Evolutionary conservation across 2,797 vertebrate genomes (phyloP).

Genomic region (Hoplostethus mediterraneus): DNA sequence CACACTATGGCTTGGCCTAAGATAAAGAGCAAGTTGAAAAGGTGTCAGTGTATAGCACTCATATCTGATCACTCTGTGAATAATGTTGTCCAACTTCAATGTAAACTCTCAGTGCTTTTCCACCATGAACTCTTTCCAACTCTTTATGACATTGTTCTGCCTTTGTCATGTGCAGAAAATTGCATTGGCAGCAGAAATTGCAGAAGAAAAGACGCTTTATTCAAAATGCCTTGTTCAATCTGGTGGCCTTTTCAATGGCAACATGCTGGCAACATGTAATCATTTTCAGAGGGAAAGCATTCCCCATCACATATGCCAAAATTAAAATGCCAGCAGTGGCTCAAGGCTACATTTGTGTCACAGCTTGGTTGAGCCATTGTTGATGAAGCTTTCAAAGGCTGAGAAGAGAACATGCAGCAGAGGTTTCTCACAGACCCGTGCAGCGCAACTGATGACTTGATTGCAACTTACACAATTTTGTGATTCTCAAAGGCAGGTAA

Average conservation of each 20-base stretch:
- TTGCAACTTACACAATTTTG: constrained; percentile 39
- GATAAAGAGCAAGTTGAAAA: constrained; percentile 10
- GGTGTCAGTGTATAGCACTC: constrained; percentile 5
- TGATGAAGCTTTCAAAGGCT: constrained; percentile 68
- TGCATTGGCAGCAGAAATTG: constrained; percentile 63
- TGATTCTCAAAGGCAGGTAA: constrained; percentile 53
- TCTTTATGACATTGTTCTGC: constrained; percentile 31
- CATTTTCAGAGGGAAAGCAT: constrained; percentile 65
- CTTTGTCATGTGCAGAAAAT: constrained; percentile 46
- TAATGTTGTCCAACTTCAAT: not conserved
- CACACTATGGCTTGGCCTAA: not conserved
- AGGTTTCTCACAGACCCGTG: constrained; percentile 47
- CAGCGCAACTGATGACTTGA: constrained; percentile 57
- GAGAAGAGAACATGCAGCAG: constrained; percentile 52
- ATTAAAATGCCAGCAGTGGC: constrained; percentile 80
- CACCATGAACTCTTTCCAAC: constrained; percentile 28
- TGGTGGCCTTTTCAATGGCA: constrained; percentile 78
- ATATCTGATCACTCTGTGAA: not conserved
- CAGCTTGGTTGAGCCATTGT: constrained; percentile 70
- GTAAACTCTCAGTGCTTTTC: constrained; percentile 25
- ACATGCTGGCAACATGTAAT: constrained; percentile 73
- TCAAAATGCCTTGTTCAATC: constrained; percentile 72
- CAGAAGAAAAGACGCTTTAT: constrained; percentile 63
- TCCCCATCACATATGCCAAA: constrained; percentile 68
- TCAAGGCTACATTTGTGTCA: constrained; percentile 78